These are phyloP conservation scores for Oxystoma pomonae DNA, from an alignment of 2,888 invertebrate species.

Conservation along the genomic window DNA sequence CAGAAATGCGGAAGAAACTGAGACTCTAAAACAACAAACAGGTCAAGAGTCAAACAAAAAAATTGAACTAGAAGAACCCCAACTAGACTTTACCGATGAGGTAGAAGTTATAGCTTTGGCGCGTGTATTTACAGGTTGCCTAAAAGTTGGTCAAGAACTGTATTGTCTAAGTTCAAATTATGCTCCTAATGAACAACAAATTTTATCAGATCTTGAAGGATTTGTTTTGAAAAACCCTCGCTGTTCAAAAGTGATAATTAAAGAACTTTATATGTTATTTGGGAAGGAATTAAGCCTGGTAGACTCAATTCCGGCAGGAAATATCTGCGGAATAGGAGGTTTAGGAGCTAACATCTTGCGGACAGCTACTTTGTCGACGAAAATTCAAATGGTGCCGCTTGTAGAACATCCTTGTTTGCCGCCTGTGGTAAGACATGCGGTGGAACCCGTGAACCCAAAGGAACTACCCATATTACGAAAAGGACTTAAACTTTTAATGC, in stretches of 20 bases:
- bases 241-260: conserved; percentile 61
- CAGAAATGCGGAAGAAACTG: conserved; percentile 14
- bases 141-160: conserved; percentile 70
- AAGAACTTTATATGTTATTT: conserved; percentile 84
- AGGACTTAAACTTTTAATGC: conserved; percentile 82
- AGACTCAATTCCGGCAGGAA: conserved; percentile 81
- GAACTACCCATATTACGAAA: conserved; percentile 72
- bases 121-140: conserved; percentile 84
- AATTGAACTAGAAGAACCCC: conserved; percentile 20
- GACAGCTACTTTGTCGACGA: conserved; percentile 84
- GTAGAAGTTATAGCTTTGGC: conserved; percentile 87
- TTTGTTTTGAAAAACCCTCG: conserved; percentile 22
- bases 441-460: conserved; percentile 79
- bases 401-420: conserved; percentile 72
- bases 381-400: conserved; percentile 80
- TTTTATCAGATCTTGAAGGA: conserved; percentile 18
- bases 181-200: conserved; percentile 56
- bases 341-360: conserved; percentile 80
- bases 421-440: conserved; percentile 90
- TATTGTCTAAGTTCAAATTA: conserved; percentile 87
- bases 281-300: conserved; percentile 84
- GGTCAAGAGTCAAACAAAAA: conserved; percentile 10
- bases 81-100: conserved; percentile 32
- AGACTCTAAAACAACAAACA: conserved; percentile 7
- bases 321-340: conserved; percentile 85